Base-by-base conservation (phyloP, 1,140 invertebrate genomes). In the Zaprionus nigranus region DNA sequence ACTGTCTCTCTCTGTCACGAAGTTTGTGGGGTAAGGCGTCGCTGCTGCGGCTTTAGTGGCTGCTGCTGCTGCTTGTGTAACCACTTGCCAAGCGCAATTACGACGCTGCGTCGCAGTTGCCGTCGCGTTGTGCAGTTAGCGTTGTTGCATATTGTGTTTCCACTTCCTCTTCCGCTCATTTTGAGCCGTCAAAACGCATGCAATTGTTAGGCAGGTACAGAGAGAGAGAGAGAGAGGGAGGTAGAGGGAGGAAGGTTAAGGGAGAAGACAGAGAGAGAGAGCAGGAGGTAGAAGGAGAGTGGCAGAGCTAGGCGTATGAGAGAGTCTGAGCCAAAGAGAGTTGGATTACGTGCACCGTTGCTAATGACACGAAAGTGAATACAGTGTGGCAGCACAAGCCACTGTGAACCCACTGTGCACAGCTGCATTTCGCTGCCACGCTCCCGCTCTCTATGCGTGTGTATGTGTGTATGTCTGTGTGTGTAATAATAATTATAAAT, bases 341-440 rank as follows among this genome's bases (percentile, higher is more conserved):
- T 64, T 70, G 60, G 66, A 62, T 88, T 88, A 90, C 78, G 84
- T 88, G 84, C 84, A 78, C 84, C 84, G 85, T 84, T 84, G 88
- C 85, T 88, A 88, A 87, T 87, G 81, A 79, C 81, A 87, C 85
- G 84, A 88, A 84, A 83, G 84, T 87, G 83, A 87, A 88, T 87
- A 88, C 78, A 87, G 76, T 66, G 80, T 62, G 74, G 66, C 59
- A 66, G 75, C 82, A 76, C 77, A 74, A 58, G 65, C 70, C 59
- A 40, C 17, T 65, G 67, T 40, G 61, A 63, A 26, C 70, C 68
- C n/a, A 60, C 58, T 57, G 54, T 60, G 64, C 61, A 63, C 61
- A 63, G 54, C 54, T 67, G 62, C 63, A 43, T 58, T 57, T 57
- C 11, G 30, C 56, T 65, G 36, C 24, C 24, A 56, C 43, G 17